These are phyloP conservation scores for Lepetodrilus schrolli DNA, from an alignment of 2,888 invertebrate genomes.

Conservation along the genomic window DNA sequence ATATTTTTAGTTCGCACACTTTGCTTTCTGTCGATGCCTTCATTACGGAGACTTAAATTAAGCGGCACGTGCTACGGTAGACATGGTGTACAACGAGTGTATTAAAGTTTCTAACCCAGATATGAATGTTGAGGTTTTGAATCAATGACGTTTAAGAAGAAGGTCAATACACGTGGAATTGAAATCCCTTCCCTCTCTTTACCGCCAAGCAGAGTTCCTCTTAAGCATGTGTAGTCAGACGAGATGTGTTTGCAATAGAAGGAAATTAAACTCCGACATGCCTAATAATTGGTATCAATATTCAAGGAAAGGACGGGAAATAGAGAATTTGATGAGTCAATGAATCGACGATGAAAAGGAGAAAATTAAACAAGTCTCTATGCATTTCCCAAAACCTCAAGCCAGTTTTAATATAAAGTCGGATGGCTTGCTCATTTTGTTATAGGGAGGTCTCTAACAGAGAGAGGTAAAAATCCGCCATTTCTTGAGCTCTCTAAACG, in stretches of 20 bases:
- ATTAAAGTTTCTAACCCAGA: too few relatives aligned
- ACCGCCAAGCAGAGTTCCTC: neutral
- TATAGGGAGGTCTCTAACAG: conserved; percentile 4
- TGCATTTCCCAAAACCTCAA: neutral
- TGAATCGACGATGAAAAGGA: conserved; percentile 16
- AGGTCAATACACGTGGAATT: conserved; percentile 2
- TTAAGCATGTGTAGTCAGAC: conserved; percentile 3
- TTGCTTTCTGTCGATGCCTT: too few relatives aligned
- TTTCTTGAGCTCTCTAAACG: neutral
- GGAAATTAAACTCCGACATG: conserved; percentile 31
- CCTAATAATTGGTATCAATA: conserved; percentile 26
- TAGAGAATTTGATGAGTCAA: conserved; percentile 32
- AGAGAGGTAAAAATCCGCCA: conserved; percentile 13
- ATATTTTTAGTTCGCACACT: too few relatives aligned
- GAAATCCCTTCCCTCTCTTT: neutral
- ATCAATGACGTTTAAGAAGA: neutral
- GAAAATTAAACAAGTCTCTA: conserved; percentile 10
- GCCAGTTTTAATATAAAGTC: conserved; percentile 6
- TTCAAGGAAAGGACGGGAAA: conserved; percentile 20
- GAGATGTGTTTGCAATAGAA: conserved; percentile 26
- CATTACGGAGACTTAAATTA: too few relatives aligned
- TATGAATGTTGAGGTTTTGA: too few relatives aligned
- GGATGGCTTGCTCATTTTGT: neutral
- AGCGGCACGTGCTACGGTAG: too few relatives aligned
- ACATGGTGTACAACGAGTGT: too few relatives aligned